Evolutionary conservation across 2,888 invertebrate genomes (phyloP), one percentile per base, ranked within the genome.

Genomic region (Synanthedon formicaeformis): DNA sequence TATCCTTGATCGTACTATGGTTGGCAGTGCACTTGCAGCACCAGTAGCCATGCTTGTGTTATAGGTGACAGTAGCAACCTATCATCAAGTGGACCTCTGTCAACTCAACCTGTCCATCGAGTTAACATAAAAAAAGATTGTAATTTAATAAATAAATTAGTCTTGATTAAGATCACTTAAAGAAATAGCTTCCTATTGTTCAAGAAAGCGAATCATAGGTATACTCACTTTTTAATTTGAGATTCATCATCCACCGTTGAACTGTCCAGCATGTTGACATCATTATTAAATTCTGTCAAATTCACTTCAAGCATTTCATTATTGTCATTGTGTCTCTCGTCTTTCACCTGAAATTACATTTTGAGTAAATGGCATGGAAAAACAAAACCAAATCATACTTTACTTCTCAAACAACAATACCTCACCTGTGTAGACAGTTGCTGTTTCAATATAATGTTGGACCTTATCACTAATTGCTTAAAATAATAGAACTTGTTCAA

Each of bases 401-500:
- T 34, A 34, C 6, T n/a, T 23, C 3, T 41, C 12, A 50, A 45
- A 51, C 53, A 61, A 45, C 11, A n/a, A 51, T 55, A 54, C 54
- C 60, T 62, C n/a, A 73, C 75, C 71, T 75, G 64, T 58, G 63
- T 64, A 48, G 67, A 61, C 55, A 69, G 59, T 57, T 84, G 81
- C 54, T 83, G 78, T 59, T 76, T 78, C 51, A 88, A 62, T 62
- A 85, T 73, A n/a, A 64, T 65, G 69, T 88, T 78, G 1, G 87
- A 86, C 50, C 78, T 72, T 12, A 82, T 66, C 49, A 81, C 81
- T 50, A 79, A 72, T 71, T 87, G 84, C 65, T 88, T 88, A 60
- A 88, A 88, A 56, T 73, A 76, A 64, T 84, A 87, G 14, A 83
- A 59, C 53, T 82, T 82, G 60, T 84, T 81, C 18, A 88, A 58